Conservation (phyloP, 2,113 vertebrate species). For the Lutjanus erythropterus region DNA sequence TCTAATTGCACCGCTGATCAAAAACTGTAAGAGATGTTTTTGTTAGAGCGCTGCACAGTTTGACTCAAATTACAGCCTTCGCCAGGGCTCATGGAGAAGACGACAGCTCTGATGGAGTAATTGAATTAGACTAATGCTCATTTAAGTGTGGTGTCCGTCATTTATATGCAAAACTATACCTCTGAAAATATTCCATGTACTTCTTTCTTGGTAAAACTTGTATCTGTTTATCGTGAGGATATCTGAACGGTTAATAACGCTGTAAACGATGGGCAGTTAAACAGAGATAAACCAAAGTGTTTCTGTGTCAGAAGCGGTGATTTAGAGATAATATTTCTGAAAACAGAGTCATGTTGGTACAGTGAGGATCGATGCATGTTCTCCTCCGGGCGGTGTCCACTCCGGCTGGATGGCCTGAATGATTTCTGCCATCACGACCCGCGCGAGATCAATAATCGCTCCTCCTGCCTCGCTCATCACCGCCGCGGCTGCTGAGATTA, state of each 20-base stretch:
- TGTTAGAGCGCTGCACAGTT: slow-evolving; percentile 6
- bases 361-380: slow-evolving; percentile 57
- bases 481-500: slow-evolving; percentile 2
- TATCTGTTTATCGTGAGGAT: not conserved
- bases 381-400: slow-evolving; percentile 58
- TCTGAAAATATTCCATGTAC: not conserved
- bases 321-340: slow-evolving; percentile 50
- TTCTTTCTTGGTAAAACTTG: not conserved
- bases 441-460: slow-evolving; percentile 63
- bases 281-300: not conserved
- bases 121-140: slow-evolving; percentile 1
- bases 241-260: not conserved
- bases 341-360: slow-evolving; percentile 26
- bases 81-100: slow-evolving; percentile 3
- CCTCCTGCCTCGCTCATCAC: slow-evolving; percentile 43
- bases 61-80: slow-evolving; percentile 38
- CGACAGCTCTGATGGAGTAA: slow-evolving; percentile 18
- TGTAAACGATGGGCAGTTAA: not conserved
- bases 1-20: slow-evolving; percentile 42
- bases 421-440: slow-evolving; percentile 70
- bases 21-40: slow-evolving; percentile 34
- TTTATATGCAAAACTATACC: not conserved
- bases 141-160: slow-evolving; percentile 9
- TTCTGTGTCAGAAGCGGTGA: slow-evolving; percentile 22
- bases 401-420: slow-evolving; percentile 55